A percentile compares a stretch with the other conserved stretches of the same genome.
Evolutionary conservation across 2,888 invertebrate genomes (phyloP).

Genomic region (Caenorhabditis virilis): DNA sequence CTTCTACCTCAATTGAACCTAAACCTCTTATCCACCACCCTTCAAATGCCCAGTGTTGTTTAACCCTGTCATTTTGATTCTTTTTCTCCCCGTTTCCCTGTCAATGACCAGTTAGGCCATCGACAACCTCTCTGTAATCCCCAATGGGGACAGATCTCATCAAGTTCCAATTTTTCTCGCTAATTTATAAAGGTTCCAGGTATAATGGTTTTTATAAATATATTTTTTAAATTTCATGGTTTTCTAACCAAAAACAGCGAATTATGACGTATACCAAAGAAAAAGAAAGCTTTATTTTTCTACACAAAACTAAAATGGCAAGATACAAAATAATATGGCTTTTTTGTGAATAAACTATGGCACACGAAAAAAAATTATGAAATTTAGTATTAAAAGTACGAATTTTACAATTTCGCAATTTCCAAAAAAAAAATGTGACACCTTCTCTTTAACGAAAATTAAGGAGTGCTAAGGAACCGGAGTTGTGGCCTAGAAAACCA

Average conservation of each 20-base stretch:
- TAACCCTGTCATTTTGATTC: conserved; percentile 1
- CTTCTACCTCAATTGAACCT: background rate
- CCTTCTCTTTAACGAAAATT: too few species aligned
- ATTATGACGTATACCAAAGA: background rate
- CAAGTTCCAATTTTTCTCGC: background rate
- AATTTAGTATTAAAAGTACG: too few species aligned
- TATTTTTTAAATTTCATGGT: background rate
- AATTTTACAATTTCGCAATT: too few species aligned
- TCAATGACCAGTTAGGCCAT: conserved; percentile 18
- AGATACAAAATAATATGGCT: too few species aligned
- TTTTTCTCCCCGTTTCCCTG: conserved; percentile 14
- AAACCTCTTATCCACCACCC: conserved; percentile 1
- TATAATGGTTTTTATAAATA: background rate
- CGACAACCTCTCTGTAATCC: conserved; percentile 38
- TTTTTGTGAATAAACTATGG: too few species aligned
- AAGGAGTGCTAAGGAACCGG: too few species aligned
- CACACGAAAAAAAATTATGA: background rate
- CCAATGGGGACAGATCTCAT: conserved; percentile 40
- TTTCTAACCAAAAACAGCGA: background rate
- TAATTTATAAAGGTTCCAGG: background rate
- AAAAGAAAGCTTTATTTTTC: background rate
- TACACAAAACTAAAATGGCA: background rate
- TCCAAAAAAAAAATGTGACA: too few species aligned
- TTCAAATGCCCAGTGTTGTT: conserved; percentile 15
- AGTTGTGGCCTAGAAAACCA: too few species aligned